Percentiles rank a stretch among this genome's conserved stretches.
Evolutionary conservation across 1,140 invertebrate species (phyloP).

Genomic region (Leptinotarsa undecemlineata): DNA sequence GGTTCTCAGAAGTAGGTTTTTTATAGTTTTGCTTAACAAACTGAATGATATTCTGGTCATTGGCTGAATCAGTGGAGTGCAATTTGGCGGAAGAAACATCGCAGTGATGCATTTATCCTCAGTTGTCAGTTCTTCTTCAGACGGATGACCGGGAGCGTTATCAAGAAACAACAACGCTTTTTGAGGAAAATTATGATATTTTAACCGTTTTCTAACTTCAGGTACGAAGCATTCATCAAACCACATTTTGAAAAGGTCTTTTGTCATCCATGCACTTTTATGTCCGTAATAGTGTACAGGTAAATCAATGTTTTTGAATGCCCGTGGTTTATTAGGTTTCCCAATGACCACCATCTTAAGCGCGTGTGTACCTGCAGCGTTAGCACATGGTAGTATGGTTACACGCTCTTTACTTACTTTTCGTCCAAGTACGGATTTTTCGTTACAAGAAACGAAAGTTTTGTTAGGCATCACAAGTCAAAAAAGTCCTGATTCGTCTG

Average conservation of each 20-base stretch:
- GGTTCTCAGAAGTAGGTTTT: slow-evolving; percentile 47
- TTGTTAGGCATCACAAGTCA: slow-evolving; percentile 53
- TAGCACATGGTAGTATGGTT: slow-evolving; percentile 52
- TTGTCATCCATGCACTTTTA: slow-evolving; percentile 52
- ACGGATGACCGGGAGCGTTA: slow-evolving; percentile 43
- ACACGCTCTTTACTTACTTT: slow-evolving; percentile 53
- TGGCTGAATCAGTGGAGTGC: slow-evolving; percentile 49
- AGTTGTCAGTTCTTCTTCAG: slow-evolving; percentile 30
- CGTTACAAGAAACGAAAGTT: slow-evolving; percentile 45
- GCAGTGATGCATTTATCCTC: slow-evolving; percentile 50
- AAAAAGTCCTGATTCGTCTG: slow-evolving; percentile 54
- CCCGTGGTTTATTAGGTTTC: slow-evolving; percentile 52
- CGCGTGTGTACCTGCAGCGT: slow-evolving; percentile 45
- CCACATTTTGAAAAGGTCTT: slow-evolving; percentile 52
- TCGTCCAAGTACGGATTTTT: slow-evolving; percentile 46
- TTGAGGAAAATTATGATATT: slow-evolving; percentile 52
- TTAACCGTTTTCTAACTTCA: slow-evolving; percentile 49
- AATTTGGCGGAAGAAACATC: slow-evolving; percentile 54
- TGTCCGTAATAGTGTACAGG: slow-evolving; percentile 32
- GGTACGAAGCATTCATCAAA: slow-evolving; percentile 51
- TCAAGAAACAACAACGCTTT: slow-evolving; percentile 54
- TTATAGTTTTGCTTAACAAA: slow-evolving; percentile 49
- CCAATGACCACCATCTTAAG: slow-evolving; percentile 52
- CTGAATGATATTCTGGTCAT: slow-evolving; percentile 50
- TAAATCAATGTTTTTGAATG: slow-evolving; percentile 49